Evolutionary conservation across 2,888 invertebrate species (phyloP).

Genomic region (Flexamia atlantica): DNA sequence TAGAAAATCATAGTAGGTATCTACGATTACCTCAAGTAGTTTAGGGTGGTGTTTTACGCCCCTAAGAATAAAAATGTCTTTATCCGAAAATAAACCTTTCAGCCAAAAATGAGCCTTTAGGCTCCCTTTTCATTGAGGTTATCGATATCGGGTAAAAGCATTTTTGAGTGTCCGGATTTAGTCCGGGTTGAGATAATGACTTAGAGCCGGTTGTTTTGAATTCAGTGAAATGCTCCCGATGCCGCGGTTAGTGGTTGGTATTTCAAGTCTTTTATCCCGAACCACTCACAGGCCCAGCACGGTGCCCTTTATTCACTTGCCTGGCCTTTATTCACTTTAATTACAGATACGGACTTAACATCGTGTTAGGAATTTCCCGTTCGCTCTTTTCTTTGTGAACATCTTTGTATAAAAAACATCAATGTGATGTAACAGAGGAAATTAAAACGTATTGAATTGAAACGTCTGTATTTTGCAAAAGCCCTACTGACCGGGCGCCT

Average conservation of each 20-base stretch:
- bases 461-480: no score
- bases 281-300: neutral
- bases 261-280: conserved; percentile 2
- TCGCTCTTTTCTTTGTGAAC: neutral
- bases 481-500: no score
- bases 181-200: no score
- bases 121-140: no score
- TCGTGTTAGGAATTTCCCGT: neutral
- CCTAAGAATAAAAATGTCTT: no score
- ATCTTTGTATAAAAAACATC: neutral
- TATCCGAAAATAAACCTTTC: no score
- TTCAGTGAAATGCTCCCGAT: neutral
- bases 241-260: neutral
- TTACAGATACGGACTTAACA: conserved; percentile 14
- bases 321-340: conserved; percentile 14
- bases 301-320: neutral
- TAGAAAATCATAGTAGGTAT: no score
- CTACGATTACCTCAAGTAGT: no score
- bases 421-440: neutral
- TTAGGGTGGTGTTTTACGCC: no score
- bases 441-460: neutral
- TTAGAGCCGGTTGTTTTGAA: neutral
- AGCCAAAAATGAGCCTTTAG: no score
- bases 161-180: no score
- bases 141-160: no score